Evolutionary conservation across 2,113 vertebrate genomes (phyloP).

Genomic region (Hoplias malabaricus): DNA sequence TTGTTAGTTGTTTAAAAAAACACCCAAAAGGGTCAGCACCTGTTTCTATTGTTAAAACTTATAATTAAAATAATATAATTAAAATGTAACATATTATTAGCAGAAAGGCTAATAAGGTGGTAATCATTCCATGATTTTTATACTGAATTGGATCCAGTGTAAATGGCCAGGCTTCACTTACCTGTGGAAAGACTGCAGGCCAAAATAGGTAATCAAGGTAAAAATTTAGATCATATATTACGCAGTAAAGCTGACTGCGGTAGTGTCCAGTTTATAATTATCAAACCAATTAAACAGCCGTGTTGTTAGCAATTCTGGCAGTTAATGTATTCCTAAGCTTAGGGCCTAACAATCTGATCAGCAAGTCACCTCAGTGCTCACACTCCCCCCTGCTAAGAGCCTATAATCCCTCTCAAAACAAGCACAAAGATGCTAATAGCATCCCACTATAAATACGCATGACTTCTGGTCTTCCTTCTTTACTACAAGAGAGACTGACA

Average conservation of each 20-base stretch:
- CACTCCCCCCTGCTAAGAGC: slow-evolving; percentile 67
- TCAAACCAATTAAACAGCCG: slow-evolving; percentile 54
- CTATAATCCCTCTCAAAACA: slow-evolving; percentile 79
- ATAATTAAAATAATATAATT: no score
- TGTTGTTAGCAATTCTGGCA: slow-evolving; percentile 63
- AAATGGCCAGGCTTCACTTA: not conserved
- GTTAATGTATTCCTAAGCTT: slow-evolving; percentile 66
- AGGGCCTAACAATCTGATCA: slow-evolving; percentile 76
- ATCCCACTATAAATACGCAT: slow-evolving; percentile 75
- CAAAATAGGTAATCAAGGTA: not conserved
- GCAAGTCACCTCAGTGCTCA: slow-evolving; percentile 68
- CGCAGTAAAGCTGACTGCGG: not conserved
- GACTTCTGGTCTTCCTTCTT: slow-evolving; percentile 67
- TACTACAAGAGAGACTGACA: slow-evolving; percentile 48
- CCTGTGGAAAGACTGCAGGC: slow-evolving; percentile 7
- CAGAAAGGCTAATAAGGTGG: no score
- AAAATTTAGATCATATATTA: not conserved
- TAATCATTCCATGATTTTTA: not conserved
- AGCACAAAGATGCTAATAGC: slow-evolving; percentile 76
- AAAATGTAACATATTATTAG: no score
- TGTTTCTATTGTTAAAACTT: no score
- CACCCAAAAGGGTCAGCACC: no score
- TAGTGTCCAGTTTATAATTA: not conserved
- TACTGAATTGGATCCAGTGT: not conserved
- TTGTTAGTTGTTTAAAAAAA: no score